Conservation (phyloP, 2,888 invertebrate species). For the Ethmia dodecea region DNA sequence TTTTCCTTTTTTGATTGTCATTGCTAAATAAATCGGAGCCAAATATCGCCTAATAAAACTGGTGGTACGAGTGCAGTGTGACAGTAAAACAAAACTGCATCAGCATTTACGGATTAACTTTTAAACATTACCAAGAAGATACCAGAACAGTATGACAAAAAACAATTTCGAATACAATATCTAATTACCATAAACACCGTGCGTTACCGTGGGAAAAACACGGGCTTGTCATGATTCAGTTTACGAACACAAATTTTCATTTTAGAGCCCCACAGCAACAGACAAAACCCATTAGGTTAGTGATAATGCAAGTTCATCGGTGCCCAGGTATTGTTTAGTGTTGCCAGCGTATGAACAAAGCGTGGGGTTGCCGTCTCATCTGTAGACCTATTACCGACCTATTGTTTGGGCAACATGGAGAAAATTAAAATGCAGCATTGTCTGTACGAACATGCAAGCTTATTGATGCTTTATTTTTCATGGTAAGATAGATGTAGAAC, state of each 20-base stretch:
- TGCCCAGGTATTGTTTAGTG: slow-evolving; percentile 70
- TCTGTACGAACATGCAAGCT: slow-evolving; percentile 39
- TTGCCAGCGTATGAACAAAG: slow-evolving; percentile 58
- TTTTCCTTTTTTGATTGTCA: no score
- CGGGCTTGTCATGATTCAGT: slow-evolving; percentile 49
- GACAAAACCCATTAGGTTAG: slow-evolving; percentile 70
- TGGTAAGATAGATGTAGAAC: no score
- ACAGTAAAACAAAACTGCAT: no score
- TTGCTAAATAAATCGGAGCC: no score
- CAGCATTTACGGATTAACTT: no score
- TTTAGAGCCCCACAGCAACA: slow-evolving; percentile 35
- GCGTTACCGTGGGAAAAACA: slow-evolving; percentile 48
- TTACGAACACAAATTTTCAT: slow-evolving; percentile 50
- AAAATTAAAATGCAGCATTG: slow-evolving; percentile 75
- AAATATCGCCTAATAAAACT: no score
- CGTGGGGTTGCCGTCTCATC: slow-evolving; percentile 65
- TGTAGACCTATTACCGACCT: slow-evolving; percentile 62
- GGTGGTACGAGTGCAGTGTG: no score
- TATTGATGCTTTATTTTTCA: slow-evolving; percentile 50
- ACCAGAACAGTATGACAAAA: no score
- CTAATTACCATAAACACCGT: slow-evolving; percentile 15
- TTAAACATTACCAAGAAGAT: no score
- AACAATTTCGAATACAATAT: slow-evolving; percentile 10
- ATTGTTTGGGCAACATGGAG: slow-evolving; percentile 62
- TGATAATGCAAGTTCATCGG: slow-evolving; percentile 72